Evolutionary conservation across 2,888 invertebrate species (phyloP).

Genomic region (Lamellibrachia satsuma): DNA sequence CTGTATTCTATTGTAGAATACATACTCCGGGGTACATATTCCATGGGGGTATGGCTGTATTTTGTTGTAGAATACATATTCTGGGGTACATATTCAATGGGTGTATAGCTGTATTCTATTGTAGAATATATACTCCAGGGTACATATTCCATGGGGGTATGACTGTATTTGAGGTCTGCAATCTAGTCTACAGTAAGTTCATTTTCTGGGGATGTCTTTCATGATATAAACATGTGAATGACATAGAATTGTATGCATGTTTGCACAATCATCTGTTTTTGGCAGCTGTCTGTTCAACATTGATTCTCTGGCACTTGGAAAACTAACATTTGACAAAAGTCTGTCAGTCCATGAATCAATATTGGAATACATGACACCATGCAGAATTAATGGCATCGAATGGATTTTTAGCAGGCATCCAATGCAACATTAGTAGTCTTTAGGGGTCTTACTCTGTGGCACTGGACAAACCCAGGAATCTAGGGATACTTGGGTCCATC

Average conservation of each 20-base stretch:
- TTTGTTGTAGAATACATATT: too few species aligned
- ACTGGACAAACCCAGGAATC: not conserved
- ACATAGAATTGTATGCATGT: not conserved
- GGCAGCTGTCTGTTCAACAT: not conserved
- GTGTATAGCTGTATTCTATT: too few species aligned
- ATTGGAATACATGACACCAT: not conserved
- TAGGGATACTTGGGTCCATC: not conserved
- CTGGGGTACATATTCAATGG: too few species aligned
- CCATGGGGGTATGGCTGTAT: too few species aligned
- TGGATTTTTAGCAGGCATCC: not conserved
- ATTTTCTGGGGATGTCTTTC: not conserved
- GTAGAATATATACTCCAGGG: too few species aligned
- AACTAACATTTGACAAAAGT: conserved; percentile 6
- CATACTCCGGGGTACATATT: too few species aligned
- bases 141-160: too few species aligned
- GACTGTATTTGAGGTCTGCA: not conserved
- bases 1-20: too few species aligned
- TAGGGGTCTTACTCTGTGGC: not conserved
- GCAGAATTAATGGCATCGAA: not conserved
- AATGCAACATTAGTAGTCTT: not conserved
- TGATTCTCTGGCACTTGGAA: not conserved
- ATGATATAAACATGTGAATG: not conserved
- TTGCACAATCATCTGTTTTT: not conserved
- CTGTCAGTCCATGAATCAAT: not conserved
- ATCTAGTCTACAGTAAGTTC: not conserved